phyloP scores from a whole-genome alignment of 2,113 vertebrate species.

The Hyperopisus bebe region DNA sequence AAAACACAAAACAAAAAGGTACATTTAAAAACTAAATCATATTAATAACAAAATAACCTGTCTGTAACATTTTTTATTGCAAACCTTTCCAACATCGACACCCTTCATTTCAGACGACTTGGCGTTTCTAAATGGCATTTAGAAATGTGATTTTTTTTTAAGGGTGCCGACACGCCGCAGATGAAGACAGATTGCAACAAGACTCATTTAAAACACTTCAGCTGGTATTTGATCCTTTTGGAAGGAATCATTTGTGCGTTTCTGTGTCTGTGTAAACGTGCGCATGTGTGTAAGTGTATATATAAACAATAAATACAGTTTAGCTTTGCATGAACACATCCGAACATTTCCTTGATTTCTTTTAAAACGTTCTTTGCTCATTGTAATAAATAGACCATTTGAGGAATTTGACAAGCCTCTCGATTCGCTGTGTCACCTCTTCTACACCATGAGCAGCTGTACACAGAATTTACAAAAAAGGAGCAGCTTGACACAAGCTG shows the following conservation, averaged over 20 bases:
- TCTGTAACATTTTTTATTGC: constrained; percentile 19
- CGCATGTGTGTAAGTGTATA: background rate
- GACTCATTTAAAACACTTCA: background rate
- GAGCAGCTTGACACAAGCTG: constrained; percentile 88
- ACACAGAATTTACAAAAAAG: constrained; percentile 70
- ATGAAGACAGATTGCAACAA: constrained; percentile 16
- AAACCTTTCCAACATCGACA: constrained; percentile 22
- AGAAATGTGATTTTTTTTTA: constrained; percentile 7
- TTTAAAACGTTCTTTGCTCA: constrained; percentile 13
- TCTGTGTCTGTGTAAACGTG: background rate
- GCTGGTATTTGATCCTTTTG: constrained; percentile 15
- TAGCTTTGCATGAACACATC: constrained; percentile 54
- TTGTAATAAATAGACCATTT: constrained; percentile 43
- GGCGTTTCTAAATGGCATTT: constrained; percentile 6
- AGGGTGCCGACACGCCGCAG: background rate
- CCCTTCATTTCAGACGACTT: constrained; percentile 10
- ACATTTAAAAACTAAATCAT: constrained; percentile 49
- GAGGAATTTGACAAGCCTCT: background rate
- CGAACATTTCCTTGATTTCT: constrained; percentile 37
- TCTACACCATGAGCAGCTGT: constrained; percentile 47
- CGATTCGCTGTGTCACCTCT: background rate
- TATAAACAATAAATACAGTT: constrained; percentile 36
- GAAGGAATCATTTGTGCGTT: constrained; percentile 28
- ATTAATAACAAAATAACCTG: constrained; percentile 48
- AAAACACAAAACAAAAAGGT: constrained; percentile 56